phyloP scores from a whole-genome alignment of 2,797 vertebrate species.

The Melanotaenia trifasciata region DNA sequence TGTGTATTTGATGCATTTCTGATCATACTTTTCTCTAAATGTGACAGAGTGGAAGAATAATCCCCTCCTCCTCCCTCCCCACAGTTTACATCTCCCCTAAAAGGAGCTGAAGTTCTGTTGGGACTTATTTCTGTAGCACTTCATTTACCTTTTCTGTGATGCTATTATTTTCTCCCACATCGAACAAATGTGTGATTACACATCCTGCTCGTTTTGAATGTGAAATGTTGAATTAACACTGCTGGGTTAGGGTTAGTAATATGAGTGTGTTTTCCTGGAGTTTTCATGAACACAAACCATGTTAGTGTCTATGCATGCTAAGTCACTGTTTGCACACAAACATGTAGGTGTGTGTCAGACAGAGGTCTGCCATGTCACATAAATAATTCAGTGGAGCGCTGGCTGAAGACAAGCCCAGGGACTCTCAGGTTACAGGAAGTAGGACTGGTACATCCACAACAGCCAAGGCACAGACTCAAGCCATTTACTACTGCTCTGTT shows the following conservation, averaged over 20 bases:
- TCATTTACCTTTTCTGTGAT: conserved; percentile 3
- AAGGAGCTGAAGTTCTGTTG: not conserved
- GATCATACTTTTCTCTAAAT: not conserved
- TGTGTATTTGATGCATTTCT: not conserved
- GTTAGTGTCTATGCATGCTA: conserved; percentile 37
- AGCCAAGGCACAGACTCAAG: conserved; percentile 36
- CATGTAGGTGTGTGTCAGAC: conserved; percentile 58
- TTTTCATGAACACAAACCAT: conserved; percentile 34
- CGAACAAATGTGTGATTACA: conserved; percentile 16
- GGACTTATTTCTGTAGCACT: conserved; percentile 6
- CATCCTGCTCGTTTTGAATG: conserved; percentile 19
- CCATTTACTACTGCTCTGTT: conserved; percentile 55
- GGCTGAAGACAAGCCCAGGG: conserved; percentile 43
- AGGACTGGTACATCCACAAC: conserved; percentile 34
- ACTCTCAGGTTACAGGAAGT: conserved; percentile 74
- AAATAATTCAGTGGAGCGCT: conserved; percentile 69
- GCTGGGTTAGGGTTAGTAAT: conserved; percentile 16
- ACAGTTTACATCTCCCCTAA: not conserved
- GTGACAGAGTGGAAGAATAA: not conserved
- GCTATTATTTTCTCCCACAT: conserved; percentile 17
- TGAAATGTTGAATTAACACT: not conserved
- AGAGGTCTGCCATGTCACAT: conserved; percentile 64
- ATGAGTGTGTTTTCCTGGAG: conserved; percentile 3
- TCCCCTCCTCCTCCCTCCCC: not conserved
- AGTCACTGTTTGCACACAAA: conserved; percentile 77